These are phyloP conservation scores for Sardina pilchardus DNA, from an alignment of 2,113 vertebrate genomes.

Conservation along the genomic window DNA sequence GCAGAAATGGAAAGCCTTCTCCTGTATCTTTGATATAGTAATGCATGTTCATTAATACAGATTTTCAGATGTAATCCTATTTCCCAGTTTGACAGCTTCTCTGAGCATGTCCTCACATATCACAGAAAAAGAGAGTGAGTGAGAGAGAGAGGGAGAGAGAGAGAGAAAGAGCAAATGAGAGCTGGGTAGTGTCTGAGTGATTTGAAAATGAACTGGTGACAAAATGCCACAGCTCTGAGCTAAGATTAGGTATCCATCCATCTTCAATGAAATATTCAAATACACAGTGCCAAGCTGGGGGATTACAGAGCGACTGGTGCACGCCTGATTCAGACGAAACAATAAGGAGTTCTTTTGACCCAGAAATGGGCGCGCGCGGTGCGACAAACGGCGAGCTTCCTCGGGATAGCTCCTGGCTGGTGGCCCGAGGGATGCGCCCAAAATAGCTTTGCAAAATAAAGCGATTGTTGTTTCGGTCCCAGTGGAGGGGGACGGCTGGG, in stretches of 20 bases:
- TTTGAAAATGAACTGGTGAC: slow-evolving; percentile 76
- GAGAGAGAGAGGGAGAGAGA: slow-evolving; percentile 40
- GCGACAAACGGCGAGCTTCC: slow-evolving; percentile 38
- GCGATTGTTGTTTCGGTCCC: neutral
- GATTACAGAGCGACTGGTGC: slow-evolving; percentile 67
- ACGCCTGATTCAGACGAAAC: slow-evolving; percentile 68
- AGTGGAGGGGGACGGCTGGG: neutral
- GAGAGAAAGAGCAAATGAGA: slow-evolving; percentile 17
- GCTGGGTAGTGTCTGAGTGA: slow-evolving; percentile 62
- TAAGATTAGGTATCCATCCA: slow-evolving; percentile 82
- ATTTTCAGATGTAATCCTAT: slow-evolving; percentile 23
- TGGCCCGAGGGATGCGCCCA: neutral
- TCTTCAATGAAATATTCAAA: slow-evolving; percentile 82
- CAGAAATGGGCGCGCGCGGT: slow-evolving; percentile 58
- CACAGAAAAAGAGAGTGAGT: neutral
- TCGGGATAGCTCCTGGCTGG: neutral
- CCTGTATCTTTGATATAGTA: slow-evolving; percentile 21
- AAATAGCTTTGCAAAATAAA: neutral
- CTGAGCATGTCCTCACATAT: neutral
- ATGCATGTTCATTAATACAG: slow-evolving; percentile 34
- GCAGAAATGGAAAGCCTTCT: slow-evolving; percentile 29
- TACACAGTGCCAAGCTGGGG: slow-evolving; percentile 60
- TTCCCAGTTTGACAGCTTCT: slow-evolving; percentile 14
- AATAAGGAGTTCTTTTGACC: slow-evolving; percentile 62
- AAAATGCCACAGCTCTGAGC: slow-evolving; percentile 75